A percentile compares a stretch with the other conserved stretches of the same genome.
Conservation (phyloP, 1,140 invertebrate species). For the Drosophila lacteicornis region DNA sequence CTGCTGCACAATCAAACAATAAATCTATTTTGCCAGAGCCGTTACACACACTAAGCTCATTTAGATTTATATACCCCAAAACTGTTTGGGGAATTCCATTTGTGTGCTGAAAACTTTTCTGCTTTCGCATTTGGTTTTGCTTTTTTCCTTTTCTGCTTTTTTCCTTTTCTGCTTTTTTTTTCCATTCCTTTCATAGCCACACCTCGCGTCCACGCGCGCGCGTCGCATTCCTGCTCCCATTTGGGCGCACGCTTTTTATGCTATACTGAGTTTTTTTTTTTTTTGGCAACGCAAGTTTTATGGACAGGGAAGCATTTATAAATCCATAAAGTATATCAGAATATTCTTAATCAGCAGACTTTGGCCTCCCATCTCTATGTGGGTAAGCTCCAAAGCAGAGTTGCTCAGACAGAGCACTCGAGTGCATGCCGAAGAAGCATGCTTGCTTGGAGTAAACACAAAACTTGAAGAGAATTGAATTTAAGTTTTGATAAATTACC, state of each 20-base stretch:
- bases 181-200: constrained; percentile 10
- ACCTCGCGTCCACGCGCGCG: neutral
- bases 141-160: neutral
- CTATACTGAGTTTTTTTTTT: constrained; percentile 1
- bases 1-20: constrained; percentile 74
- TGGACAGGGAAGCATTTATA: constrained; percentile 15
- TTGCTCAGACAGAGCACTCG: neutral
- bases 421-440: neutral
- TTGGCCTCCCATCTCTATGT: constrained; percentile 5
- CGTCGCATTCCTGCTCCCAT: neutral
- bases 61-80: constrained; percentile 74
- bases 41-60: constrained; percentile 75
- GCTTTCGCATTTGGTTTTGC: constrained; percentile 43
- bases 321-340: constrained; percentile 18
- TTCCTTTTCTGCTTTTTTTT: neutral
- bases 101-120: constrained; percentile 54
- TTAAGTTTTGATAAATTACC: constrained; percentile 11
- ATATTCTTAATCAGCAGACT: constrained; percentile 18
- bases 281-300: neutral
- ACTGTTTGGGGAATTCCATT: constrained; percentile 67
- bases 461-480: neutral
- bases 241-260: constrained; percentile 7
- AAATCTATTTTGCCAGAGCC: constrained; percentile 60
- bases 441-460: neutral
- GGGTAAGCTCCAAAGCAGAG: neutral